Base-by-base conservation (phyloP, 2,113 vertebrate species). In the Conger conger region DNA sequence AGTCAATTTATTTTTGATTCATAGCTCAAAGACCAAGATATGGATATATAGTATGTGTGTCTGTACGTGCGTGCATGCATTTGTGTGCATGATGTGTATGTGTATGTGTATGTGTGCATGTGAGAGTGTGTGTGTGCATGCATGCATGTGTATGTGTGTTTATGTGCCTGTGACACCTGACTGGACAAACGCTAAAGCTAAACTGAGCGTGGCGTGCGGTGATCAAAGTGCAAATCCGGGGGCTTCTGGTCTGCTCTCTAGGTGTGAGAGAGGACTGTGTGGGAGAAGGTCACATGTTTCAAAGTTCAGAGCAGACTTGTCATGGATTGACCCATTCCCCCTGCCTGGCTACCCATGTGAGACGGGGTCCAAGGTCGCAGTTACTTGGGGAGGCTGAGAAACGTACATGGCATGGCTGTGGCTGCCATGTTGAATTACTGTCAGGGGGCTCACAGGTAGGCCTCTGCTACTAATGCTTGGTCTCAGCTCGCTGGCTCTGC, bases 371-470 rank as follows among this genome's bases (percentile, higher is more conserved):
- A 94, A 93, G 96, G 96, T 96, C 94, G 96, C 96, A 97, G 96
- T 97, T 97, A 97, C 95, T 94, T 91, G 84, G 93, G 92, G 93
- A 96, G 95, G 95, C 95, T 95, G 95, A 95, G 95, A 96, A 96
- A 95, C 94, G 94, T 95, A 93, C 91, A 84, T 93, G 93, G 93
- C 94, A 91, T 91, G 94, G 93, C 94, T 96, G 94, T 87, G 89
- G 94, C 95, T 97, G 96, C 94, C 97, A 94, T 89, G 91, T 90
- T 94, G 83, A 86, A 96, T 98, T 96, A 98, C 50, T 91, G 84
- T 96, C 94, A 96, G 80, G 78, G 82, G 87, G 90, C 87, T 92
- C 88, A 89, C 94, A 97, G 94, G 95, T 95, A 96, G 92, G 86
- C 90, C 73, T 30, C 88, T 45, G 84, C 86, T 85, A 0, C 86